Conservation (phyloP, 1,140 invertebrate genomes). For the Whitmania pigra region DNA sequence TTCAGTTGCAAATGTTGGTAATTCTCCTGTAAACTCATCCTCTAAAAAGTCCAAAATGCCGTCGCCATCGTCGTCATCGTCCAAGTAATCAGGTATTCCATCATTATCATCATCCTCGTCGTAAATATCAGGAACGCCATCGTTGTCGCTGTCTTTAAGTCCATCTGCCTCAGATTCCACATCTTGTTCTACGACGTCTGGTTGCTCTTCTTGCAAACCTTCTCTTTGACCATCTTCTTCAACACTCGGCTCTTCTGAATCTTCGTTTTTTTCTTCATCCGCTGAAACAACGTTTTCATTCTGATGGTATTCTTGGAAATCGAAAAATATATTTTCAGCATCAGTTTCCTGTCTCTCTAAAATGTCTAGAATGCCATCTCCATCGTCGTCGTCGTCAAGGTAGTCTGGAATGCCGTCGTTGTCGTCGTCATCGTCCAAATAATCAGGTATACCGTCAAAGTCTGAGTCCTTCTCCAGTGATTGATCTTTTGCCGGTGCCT, state of each 20-base stretch:
- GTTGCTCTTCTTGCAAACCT: not conserved
- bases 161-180: conserved; percentile 8
- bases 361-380: conserved; percentile 26
- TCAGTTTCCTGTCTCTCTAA: conserved; percentile 17
- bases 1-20: not conserved
- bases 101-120: conserved; percentile 20
- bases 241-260: not conserved
- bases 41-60: conserved; percentile 25
- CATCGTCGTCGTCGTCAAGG: conserved; percentile 25
- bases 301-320: conserved; percentile 13
- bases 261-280: conserved; percentile 8
- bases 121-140: conserved; percentile 21
- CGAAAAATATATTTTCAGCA: conserved; percentile 15
- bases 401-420: conserved; percentile 27
- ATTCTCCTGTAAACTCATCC: conserved; percentile 21
- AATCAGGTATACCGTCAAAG: conserved; percentile 25
- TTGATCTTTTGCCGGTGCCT: not conserved
- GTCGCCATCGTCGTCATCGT: conserved; percentile 24
- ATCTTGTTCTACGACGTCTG: no score
- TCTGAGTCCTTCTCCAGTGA: conserved; percentile 15
- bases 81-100: conserved; percentile 17
- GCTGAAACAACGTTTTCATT: not conserved
- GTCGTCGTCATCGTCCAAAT: conserved; percentile 27
- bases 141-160: conserved; percentile 19
- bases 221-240: not conserved